A percentile compares a stretch with the other conserved stretches of the same genome.
phyloP scores from a whole-genome alignment of 2,888 invertebrate species.

The Xestia c-nigrum region DNA sequence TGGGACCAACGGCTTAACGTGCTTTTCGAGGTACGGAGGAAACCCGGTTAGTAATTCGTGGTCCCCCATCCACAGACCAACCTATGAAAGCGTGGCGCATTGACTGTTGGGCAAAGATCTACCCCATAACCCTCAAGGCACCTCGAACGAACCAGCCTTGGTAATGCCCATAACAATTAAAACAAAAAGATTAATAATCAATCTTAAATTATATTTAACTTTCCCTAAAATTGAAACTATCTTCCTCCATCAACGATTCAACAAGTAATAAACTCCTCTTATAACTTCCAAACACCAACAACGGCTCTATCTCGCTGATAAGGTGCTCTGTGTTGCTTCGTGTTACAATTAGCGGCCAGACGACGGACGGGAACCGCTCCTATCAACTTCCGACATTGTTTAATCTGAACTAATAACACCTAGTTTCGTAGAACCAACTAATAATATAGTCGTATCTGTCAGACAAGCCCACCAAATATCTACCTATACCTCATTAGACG shows the following conservation, averaged over 20 bases:
- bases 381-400: conserved; percentile 2
- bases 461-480: background rate
- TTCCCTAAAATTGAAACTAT: background rate
- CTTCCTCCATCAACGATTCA: background rate
- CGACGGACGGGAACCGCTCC: background rate
- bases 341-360: conserved; percentile 5
- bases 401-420: background rate
- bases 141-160: no score
- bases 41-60: no score
- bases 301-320: background rate
- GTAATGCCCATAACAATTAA: background rate
- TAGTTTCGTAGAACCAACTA: background rate
- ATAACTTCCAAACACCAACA: background rate
- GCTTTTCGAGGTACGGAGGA: no score
- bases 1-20: no score
- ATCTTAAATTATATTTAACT: background rate
- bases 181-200: background rate
- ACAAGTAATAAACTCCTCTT: background rate
- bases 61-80: no score
- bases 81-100: no score
- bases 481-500: background rate
- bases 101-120: no score
- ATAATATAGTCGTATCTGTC: background rate
- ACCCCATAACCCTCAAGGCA: no score
- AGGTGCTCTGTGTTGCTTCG: background rate